Evolutionary conservation across 2,113 vertebrate species (phyloP).

Genomic region (Brachionichthys hirsutus): DNA sequence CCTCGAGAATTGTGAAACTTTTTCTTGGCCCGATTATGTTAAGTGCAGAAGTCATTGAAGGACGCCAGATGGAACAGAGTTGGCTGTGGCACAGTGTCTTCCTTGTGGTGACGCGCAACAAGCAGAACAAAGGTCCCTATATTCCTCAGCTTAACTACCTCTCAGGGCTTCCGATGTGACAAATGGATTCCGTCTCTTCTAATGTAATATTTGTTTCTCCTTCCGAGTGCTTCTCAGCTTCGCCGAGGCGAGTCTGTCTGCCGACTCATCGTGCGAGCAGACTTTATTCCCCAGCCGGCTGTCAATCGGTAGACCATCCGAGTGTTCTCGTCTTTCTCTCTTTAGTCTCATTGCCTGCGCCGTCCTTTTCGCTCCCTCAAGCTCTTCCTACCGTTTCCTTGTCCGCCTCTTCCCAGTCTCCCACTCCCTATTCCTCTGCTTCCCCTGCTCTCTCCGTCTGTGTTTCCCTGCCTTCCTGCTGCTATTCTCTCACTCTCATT

Average conservation of each 20-base stretch:
- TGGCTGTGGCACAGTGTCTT: slow-evolving; percentile 84
- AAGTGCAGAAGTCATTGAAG: slow-evolving; percentile 60
- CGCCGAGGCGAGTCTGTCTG: slow-evolving; percentile 59
- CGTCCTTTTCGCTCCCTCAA: slow-evolving; percentile 13
- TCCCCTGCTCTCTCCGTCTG: slow-evolving; percentile 35
- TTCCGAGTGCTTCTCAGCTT: slow-evolving; percentile 76
- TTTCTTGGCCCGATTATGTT: slow-evolving; percentile 45
- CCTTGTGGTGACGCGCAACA: slow-evolving; percentile 74
- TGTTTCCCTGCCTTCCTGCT: slow-evolving; percentile 16
- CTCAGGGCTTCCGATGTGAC: slow-evolving; percentile 76
- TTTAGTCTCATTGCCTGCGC: slow-evolving; percentile 64
- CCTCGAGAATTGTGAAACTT: slow-evolving; percentile 49
- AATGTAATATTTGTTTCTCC: slow-evolving; percentile 84
- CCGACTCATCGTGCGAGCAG: slow-evolving; percentile 70
- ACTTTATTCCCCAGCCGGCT: slow-evolving; percentile 66
- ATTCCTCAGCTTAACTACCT: slow-evolving; percentile 81
- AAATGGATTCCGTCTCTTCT: slow-evolving; percentile 86
- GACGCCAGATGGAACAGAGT: slow-evolving; percentile 80
- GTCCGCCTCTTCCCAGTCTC: slow-evolving; percentile 47
- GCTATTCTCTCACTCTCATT: slow-evolving; percentile 14
- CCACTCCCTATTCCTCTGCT: slow-evolving; percentile 33
- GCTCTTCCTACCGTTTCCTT: slow-evolving; percentile 26
- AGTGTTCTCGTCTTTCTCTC: slow-evolving; percentile 68
- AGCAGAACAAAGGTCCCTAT: slow-evolving; percentile 40
- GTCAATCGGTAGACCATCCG: slow-evolving; percentile 59